Conservation (phyloP, 2,797 vertebrate species). For the Pseudotriccus pelzelni region DNA sequence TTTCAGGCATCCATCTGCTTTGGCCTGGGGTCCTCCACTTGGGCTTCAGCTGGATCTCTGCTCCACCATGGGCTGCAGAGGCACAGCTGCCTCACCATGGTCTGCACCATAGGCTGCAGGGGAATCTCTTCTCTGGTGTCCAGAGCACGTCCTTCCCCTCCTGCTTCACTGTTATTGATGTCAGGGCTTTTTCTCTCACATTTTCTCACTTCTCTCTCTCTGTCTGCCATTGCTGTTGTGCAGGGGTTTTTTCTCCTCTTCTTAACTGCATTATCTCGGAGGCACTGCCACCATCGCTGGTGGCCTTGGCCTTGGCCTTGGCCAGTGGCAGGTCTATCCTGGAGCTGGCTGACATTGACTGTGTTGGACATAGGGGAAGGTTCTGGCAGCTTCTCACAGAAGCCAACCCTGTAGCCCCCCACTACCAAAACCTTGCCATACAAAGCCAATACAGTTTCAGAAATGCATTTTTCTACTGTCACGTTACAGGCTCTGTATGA, state of each 20-base stretch:
- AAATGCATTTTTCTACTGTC: background rate
- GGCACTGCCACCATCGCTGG: background rate
- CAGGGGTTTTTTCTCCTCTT: background rate
- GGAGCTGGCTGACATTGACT: background rate
- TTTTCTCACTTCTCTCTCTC: background rate
- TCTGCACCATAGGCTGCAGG: background rate
- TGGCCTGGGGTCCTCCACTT: background rate
- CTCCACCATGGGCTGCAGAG: no score
- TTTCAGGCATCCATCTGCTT: background rate
- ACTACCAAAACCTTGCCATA: background rate
- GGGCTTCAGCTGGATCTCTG: background rate
- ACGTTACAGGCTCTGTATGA: background rate
- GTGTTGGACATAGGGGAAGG: background rate
- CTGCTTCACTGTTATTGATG: background rate
- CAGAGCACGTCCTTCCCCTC: background rate
- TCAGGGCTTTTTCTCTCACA: background rate
- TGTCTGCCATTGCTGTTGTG: fast-evolving
- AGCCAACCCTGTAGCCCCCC: background rate
- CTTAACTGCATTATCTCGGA: background rate
- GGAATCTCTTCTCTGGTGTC: background rate
- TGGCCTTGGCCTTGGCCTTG: background rate
- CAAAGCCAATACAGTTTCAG: background rate
- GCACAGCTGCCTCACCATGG: background rate
- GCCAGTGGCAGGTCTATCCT: background rate
- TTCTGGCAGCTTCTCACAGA: background rate